These are phyloP conservation scores for Taeniopygia guttata DNA, from an alignment of 2,797 vertebrate genomes.

Conservation along the genomic window DNA sequence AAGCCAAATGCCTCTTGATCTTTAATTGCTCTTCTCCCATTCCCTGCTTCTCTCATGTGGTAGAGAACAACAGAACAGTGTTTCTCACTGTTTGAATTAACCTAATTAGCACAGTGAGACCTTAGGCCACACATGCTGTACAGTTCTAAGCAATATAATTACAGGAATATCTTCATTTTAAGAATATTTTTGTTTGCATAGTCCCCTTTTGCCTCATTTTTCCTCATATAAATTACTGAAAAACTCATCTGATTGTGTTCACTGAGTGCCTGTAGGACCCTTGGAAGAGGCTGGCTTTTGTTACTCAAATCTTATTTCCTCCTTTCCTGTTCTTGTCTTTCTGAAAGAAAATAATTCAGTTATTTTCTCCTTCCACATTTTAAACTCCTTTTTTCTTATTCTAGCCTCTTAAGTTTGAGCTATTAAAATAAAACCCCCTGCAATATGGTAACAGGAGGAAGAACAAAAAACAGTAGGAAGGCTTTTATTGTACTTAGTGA, in stretches of 20 bases:
- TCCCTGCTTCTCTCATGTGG: neutral
- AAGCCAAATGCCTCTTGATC: neutral
- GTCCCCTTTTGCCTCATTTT: neutral
- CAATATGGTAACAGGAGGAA: neutral
- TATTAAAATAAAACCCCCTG: neutral
- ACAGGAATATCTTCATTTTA: neutral
- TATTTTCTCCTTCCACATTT: neutral
- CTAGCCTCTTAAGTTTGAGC: neutral
- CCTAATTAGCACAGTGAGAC: neutral
- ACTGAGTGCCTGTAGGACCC: neutral
- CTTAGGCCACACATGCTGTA: neutral
- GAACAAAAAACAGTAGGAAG: neutral
- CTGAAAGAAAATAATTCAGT: neutral
- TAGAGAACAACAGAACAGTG: neutral
- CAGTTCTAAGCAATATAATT: neutral
- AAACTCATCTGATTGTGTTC: neutral
- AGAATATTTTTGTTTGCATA: neutral
- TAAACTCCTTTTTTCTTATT: neutral
- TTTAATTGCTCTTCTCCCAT: neutral
- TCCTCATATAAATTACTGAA: neutral
- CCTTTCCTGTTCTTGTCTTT: neutral
- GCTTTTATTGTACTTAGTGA: neutral
- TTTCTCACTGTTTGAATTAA: neutral
- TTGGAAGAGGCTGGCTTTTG: neutral
- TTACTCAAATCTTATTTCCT: neutral